Conservation (phyloP, 2,797 vertebrate species). For the Gymnopithys bicolor region DNA sequence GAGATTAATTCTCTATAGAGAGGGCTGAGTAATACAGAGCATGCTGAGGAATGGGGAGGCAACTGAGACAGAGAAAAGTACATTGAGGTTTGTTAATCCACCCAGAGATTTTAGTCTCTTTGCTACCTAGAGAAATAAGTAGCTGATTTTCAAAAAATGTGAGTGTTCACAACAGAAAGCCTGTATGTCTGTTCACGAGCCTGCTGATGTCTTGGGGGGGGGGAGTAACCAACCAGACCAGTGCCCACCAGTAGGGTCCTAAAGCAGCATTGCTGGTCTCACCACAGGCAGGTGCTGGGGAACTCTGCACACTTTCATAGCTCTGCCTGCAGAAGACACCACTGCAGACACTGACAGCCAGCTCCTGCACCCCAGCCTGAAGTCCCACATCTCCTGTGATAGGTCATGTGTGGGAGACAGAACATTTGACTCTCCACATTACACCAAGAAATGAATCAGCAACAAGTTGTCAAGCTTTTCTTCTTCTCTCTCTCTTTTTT, state of each 20-base stretch:
- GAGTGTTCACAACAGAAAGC: background rate
- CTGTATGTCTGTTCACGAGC: background rate
- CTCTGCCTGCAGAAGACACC: background rate
- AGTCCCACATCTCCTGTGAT: background rate
- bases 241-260: background rate
- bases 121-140: background rate
- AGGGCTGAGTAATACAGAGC: rapidly evolving
- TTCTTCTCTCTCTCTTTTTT: background rate
- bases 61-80: background rate
- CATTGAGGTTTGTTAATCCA: background rate
- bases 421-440: background rate
- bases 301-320: background rate
- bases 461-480: background rate
- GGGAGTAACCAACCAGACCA: background rate
- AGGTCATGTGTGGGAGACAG: background rate
- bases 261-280: background rate
- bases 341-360: background rate
- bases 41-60: background rate
- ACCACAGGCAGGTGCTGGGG: too few relatives aligned
- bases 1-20: background rate
- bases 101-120: background rate
- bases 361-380: background rate
- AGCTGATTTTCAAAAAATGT: background rate
- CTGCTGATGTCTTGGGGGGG: background rate
- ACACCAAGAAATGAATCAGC: background rate